phyloP scores from a whole-genome alignment of 2,113 vertebrate species.

The Pipra filicauda region DNA sequence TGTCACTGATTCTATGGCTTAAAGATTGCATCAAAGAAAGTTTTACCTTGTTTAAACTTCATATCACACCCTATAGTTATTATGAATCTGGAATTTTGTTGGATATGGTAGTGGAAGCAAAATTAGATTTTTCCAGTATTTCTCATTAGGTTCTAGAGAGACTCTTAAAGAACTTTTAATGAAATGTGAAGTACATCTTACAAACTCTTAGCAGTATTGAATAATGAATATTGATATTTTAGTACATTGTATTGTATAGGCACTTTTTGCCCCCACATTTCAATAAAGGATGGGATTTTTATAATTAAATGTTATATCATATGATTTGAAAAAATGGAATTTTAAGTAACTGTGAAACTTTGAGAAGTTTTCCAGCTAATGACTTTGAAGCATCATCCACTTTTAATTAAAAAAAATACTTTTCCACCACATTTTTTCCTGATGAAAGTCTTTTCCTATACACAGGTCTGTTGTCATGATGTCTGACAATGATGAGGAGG shows the following conservation, averaged over 20 bases:
- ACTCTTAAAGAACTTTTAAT: neutral
- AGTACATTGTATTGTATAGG: neutral
- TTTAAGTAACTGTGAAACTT: neutral
- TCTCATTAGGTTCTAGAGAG: neutral
- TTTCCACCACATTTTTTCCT: neutral
- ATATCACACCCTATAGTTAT: neutral
- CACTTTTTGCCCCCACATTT: neutral
- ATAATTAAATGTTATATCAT: neutral
- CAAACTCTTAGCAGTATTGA: neutral
- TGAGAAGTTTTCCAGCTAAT: neutral
- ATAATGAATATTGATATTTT: neutral
- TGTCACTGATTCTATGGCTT: neutral
- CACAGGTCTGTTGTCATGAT: neutral
- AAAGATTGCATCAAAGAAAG: neutral
- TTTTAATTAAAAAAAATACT: neutral
- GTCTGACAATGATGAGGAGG: neutral
- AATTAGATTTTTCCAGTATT: neutral
- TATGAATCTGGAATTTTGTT: neutral
- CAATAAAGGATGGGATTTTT: rapidly evolving
- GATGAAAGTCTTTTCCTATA: neutral
- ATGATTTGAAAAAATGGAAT: neutral
- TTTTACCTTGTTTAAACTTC: neutral
- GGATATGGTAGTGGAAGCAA: neutral
- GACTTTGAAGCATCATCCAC: neutral
- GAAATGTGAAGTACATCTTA: neutral